Evolutionary conservation across 2,888 invertebrate species (phyloP).

Genomic region (Saturnia japonica): DNA sequence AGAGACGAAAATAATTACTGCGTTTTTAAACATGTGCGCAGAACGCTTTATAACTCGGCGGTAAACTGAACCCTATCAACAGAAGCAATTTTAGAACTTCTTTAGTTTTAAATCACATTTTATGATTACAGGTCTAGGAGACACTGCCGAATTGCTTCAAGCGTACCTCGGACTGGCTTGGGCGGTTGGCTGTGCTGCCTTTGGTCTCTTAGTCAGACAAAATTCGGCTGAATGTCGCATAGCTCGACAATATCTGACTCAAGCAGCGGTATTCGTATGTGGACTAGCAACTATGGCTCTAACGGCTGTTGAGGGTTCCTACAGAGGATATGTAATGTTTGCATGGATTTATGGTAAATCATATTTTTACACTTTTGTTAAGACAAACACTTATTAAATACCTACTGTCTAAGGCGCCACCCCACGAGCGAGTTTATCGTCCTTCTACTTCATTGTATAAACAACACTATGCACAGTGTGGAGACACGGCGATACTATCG

Average conservation of each 20-base stretch:
- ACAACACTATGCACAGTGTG: too few relatives aligned
- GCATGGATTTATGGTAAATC: constrained; percentile 89
- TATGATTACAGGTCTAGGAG: constrained; percentile 70
- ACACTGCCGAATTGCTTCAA: constrained; percentile 85
- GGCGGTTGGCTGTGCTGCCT: constrained; percentile 90
- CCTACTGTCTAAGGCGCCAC: too few relatives aligned
- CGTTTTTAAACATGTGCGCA: neutral
- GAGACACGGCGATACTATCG: too few relatives aligned
- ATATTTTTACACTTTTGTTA: neutral
- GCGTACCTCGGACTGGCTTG: constrained; percentile 91
- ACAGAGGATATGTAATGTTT: constrained; percentile 90
- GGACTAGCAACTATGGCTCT: constrained; percentile 89
- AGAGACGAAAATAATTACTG: too few relatives aligned
- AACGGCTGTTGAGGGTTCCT: constrained; percentile 88
- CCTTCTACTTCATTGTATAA: too few relatives aligned
- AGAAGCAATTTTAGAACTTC: neutral
- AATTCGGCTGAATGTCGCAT: constrained; percentile 92
- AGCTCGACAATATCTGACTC: constrained; percentile 91
- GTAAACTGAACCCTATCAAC: neutral
- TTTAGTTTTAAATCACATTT: neutral
- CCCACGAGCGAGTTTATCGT: too few relatives aligned
- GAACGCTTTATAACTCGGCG: neutral
- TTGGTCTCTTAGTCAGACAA: constrained; percentile 91
- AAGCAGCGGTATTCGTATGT: constrained; percentile 90
- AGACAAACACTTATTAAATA: neutral